phyloP scores from a whole-genome alignment of 2,113 vertebrate species.

The Poeciliopsis retropinna region DNA sequence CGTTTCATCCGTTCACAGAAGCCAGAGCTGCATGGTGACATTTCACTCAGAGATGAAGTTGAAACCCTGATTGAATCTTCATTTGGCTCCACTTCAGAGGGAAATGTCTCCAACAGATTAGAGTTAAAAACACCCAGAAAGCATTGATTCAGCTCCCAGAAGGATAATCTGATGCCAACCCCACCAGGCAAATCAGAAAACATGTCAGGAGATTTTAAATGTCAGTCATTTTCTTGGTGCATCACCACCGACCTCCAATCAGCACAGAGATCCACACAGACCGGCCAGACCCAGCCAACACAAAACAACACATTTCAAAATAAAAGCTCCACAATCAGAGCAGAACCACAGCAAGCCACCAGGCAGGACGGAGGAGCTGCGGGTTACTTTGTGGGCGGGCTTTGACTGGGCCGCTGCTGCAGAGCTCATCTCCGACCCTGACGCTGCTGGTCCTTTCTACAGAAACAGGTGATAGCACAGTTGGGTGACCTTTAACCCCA shows the following conservation, averaged over 20 bases:
- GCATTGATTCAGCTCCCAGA: constrained; percentile 19
- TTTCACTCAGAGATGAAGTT: constrained; percentile 27
- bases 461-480: constrained; percentile 70
- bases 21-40: constrained; percentile 33
- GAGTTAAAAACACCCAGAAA: neutral
- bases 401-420: constrained; percentile 69
- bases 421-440: constrained; percentile 63
- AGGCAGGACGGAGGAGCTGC: constrained; percentile 59
- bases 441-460: constrained; percentile 75
- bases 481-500: constrained; percentile 23
- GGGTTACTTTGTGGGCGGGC: constrained; percentile 77
- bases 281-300: constrained; percentile 27
- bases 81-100: neutral
- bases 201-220: constrained; percentile 22
- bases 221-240: neutral
- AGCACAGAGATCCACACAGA: neutral
- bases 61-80: neutral
- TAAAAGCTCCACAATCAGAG: constrained; percentile 43
- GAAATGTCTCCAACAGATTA: constrained; percentile 43
- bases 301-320: constrained; percentile 14
- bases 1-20: constrained; percentile 33
- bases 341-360: constrained; percentile 61
- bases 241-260: constrained; percentile 9
- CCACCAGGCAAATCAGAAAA: neutral
- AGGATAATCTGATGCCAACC: constrained; percentile 22